Percentiles rank a stretch among this genome's conserved stretches.
phyloP scores from a whole-genome alignment of 2,888 invertebrate genomes.

The Liopterus haemorrhoidalis region DNA sequence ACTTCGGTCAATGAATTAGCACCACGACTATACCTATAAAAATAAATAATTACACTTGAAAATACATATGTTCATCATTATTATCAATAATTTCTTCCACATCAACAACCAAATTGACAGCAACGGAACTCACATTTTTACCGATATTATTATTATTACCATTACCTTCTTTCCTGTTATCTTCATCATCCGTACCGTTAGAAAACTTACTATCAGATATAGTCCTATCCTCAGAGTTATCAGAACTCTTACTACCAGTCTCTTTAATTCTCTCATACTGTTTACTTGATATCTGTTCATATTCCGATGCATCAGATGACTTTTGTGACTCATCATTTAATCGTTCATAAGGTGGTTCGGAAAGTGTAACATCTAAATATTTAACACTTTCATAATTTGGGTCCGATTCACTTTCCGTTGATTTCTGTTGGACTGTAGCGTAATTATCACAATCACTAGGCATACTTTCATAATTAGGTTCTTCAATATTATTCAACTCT shows the following conservation, averaged over 20 bases:
- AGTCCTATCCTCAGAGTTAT: conserved; percentile 16
- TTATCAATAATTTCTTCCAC: too few relatives aligned
- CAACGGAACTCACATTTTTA: too few relatives aligned
- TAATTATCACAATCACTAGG: conserved; percentile 53
- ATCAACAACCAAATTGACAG: too few relatives aligned
- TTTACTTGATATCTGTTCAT: conserved; percentile 17
- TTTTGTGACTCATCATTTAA: conserved; percentile 42
- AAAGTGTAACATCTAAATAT: conserved; percentile 56
- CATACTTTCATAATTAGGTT: conserved; percentile 75
- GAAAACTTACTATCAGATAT: not conserved
- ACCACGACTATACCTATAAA: too few relatives aligned
- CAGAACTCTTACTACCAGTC: conserved; percentile 14
- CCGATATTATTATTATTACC: too few relatives aligned
- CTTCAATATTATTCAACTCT: conserved; percentile 50
- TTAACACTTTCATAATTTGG: conserved; percentile 80
- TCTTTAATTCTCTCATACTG: conserved; percentile 18
- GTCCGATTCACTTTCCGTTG: conserved; percentile 65
- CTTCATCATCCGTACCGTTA: not conserved
- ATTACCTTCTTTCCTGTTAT: too few relatives aligned
- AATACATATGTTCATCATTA: too few relatives aligned
- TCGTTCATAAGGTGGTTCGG: conserved; percentile 64
- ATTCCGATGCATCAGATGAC: conserved; percentile 18
- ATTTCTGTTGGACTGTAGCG: conserved; percentile 49
- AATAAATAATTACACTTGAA: too few relatives aligned
- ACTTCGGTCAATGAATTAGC: too few relatives aligned